Conservation (phyloP, 1,140 invertebrate genomes). For the Zaprionus vittiger region DNA sequence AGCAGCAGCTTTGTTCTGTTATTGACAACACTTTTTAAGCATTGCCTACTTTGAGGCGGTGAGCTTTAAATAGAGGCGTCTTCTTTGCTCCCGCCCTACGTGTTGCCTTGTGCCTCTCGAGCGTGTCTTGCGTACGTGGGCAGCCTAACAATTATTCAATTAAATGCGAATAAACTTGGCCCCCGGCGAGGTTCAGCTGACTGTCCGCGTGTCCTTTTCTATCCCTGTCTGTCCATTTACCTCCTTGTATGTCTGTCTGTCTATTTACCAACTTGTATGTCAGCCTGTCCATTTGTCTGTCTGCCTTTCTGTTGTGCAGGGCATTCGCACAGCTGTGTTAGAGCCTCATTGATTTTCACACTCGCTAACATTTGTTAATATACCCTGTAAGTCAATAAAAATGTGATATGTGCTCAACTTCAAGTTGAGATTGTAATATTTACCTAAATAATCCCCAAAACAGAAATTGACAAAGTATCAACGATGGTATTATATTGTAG, state of each 20-base stretch:
- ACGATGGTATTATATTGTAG: too few species aligned
- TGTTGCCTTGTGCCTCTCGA: neutral
- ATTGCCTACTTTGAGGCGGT: constrained; percentile 51
- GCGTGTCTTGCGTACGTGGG: constrained; percentile 54
- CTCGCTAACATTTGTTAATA: constrained; percentile 42
- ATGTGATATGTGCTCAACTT: too few species aligned
- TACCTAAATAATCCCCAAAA: too few species aligned
- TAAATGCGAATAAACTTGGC: constrained; percentile 77
- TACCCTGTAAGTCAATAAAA: constrained; percentile 16
- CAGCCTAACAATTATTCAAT: constrained; percentile 83
- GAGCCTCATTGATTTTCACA: constrained; percentile 56
- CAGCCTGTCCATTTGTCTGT: neutral
- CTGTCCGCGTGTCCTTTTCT: constrained; percentile 3
- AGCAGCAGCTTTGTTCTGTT: constrained; percentile 16
- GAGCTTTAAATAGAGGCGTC: constrained; percentile 20
- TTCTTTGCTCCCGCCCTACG: neutral
- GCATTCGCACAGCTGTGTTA: constrained; percentile 33
- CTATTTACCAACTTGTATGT: neutral
- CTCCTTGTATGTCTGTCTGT: neutral
- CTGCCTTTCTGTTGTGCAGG: neutral
- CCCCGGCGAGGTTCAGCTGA: constrained; percentile 24
- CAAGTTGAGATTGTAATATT: too few species aligned
- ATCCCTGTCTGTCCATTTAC: neutral
- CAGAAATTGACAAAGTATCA: too few species aligned
- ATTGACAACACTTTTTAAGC: neutral